Conservation (phyloP, 2,113 vertebrate genomes). For the Antechinus flavipes region DNA sequence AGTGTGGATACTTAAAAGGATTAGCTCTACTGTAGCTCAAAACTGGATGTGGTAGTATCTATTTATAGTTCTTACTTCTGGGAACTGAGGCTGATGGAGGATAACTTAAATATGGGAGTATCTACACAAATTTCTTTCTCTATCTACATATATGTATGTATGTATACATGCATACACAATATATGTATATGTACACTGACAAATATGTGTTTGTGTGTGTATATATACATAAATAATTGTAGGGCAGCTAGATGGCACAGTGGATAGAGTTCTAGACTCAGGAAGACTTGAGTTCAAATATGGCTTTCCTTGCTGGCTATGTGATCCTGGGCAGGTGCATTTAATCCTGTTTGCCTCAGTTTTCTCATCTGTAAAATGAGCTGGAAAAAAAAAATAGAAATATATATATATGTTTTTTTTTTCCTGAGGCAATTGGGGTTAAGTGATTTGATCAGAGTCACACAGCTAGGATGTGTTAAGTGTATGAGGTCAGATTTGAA, state of each 20-base stretch:
- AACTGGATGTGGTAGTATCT: background rate
- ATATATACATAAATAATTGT: background rate
- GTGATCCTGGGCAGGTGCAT: background rate
- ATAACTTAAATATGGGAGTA: background rate
- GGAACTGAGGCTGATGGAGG: background rate
- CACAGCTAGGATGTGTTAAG: no score
- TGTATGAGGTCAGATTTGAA: no score
- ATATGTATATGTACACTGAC: background rate
- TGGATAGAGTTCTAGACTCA: background rate
- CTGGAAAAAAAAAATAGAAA: background rate
- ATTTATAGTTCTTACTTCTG: background rate
- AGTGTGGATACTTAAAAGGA: background rate
- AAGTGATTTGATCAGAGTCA: no score
- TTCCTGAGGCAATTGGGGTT: no score
- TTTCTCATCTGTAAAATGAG: background rate
- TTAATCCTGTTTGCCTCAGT: background rate
- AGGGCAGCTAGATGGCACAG: background rate
- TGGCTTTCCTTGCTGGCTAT: background rate
- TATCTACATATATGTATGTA: background rate
- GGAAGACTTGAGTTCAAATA: background rate
- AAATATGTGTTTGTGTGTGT: no score
- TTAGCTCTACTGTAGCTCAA: background rate
- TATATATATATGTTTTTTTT: no score
- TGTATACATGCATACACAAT: no score
- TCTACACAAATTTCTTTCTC: background rate